Conservation (phyloP, 2,888 invertebrate genomes). For the Chalcis sispes region DNA sequence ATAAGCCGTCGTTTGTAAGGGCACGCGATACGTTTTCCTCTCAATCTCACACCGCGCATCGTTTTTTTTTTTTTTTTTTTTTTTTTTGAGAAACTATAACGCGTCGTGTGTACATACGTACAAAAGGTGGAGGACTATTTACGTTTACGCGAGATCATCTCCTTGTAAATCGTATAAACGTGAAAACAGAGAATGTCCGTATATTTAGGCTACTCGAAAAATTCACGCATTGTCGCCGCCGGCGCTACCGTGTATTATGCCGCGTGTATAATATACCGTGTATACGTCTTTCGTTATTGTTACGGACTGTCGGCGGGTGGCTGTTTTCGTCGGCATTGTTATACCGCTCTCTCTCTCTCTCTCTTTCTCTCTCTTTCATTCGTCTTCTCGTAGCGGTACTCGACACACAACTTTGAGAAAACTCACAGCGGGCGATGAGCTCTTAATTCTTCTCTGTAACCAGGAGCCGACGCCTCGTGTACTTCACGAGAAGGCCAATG, state of each 20-base stretch:
- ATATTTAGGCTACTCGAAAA: slow-evolving; percentile 50
- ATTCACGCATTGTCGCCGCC: slow-evolving; percentile 32
- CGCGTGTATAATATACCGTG: not conserved
- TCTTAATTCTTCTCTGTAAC: too few relatives aligned
- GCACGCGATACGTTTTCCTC: slow-evolving; percentile 34
- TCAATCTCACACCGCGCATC: slow-evolving; percentile 22
- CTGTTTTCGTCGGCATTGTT: slow-evolving; percentile 58
- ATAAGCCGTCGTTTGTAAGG: not conserved
- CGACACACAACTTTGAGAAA: slow-evolving; percentile 72
- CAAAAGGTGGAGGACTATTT: slow-evolving; percentile 40
- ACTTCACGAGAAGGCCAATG: too few relatives aligned
- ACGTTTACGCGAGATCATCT: too few relatives aligned
- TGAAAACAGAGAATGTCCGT: not conserved
- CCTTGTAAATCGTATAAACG: too few relatives aligned
- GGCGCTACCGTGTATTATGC: slow-evolving; percentile 45
- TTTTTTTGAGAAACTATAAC: too few relatives aligned
- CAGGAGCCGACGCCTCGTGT: too few relatives aligned
- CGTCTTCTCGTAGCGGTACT: slow-evolving; percentile 58
- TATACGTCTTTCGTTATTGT: not conserved
- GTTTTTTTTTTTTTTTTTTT: too few relatives aligned
- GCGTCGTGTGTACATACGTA: not conserved
- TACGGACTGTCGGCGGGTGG: slow-evolving; percentile 52
- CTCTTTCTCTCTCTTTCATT: not conserved
- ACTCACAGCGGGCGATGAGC: slow-evolving; percentile 69
- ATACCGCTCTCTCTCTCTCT: slow-evolving; percentile 1